Conservation (phyloP, 2,888 invertebrate species). For the Idaea biselata region DNA sequence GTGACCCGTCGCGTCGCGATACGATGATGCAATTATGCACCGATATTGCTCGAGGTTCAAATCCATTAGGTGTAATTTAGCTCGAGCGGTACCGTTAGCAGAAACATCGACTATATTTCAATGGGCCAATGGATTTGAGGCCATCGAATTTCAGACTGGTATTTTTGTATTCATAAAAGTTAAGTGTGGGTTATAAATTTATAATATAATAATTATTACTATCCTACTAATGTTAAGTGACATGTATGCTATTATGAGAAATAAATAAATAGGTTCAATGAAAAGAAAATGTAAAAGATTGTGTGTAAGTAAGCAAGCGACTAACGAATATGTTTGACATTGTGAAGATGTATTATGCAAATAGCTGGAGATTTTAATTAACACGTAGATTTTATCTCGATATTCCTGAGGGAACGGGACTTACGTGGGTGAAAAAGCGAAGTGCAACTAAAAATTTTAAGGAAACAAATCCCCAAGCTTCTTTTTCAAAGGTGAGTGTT, state of each 20-base stretch:
- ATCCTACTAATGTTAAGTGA: too few relatives aligned
- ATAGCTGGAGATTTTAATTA: too few relatives aligned
- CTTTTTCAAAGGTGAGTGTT: not conserved
- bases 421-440: not conserved
- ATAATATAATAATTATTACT: too few relatives aligned
- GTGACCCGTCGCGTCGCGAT: constrained; percentile 27
- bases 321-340: too few relatives aligned
- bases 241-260: too few relatives aligned
- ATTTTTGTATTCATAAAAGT: constrained; percentile 1
- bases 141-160: constrained; percentile 13
- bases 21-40: constrained; percentile 67
- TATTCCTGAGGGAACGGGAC: constrained; percentile 15
- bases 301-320: too few relatives aligned
- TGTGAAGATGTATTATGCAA: too few relatives aligned
- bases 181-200: too few relatives aligned
- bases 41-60: constrained; percentile 61
- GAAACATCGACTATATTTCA: constrained; percentile 15
- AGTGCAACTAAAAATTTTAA: not conserved
- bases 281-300: too few relatives aligned
- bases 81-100: constrained; percentile 31
- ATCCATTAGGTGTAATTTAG: constrained; percentile 68
- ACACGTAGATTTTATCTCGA: not conserved
- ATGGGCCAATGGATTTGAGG: constrained; percentile 15
- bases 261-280: too few relatives aligned
- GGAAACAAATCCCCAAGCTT: not conserved